A percentile compares a stretch with the other conserved stretches of the same genome.
phyloP scores from a whole-genome alignment of 92 coral and sea anemone species.

The Epizoanthus stellaris region DNA sequence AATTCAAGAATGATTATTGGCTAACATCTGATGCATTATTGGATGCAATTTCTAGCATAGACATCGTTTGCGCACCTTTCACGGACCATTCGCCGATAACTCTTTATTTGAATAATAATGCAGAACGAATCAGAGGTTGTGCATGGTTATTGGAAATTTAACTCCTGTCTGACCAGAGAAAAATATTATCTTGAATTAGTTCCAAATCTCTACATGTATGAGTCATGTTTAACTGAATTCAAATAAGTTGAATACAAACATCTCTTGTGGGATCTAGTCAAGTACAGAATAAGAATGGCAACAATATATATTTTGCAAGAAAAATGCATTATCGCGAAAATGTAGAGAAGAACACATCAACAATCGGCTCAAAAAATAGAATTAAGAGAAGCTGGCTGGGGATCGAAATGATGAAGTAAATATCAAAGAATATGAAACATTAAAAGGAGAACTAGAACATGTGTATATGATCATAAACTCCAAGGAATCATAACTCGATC shows the following conservation, averaged over 20 bases:
- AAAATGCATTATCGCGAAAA: background rate
- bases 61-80: background rate
- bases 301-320: background rate
- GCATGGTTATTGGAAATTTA: constrained; percentile 25
- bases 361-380: background rate
- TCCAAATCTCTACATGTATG: constrained; percentile 16
- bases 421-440: no score
- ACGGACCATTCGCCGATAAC: background rate
- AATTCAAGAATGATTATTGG: background rate
- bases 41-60: background rate
- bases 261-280: background rate
- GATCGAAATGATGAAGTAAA: constrained; percentile 7
- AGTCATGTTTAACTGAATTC: background rate
- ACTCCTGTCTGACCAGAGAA: background rate
- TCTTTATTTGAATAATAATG: background rate
- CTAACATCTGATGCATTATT: background rate
- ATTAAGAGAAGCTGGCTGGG: constrained; percentile 14
- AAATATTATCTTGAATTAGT: constrained; percentile 5
- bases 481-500: no score
- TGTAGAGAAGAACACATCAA: background rate
- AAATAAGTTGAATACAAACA: no score
- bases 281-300: constrained; percentile 12
- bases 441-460: no score
- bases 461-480: no score
- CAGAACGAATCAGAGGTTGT: background rate